Evolutionary conservation across 2,888 invertebrate species (phyloP).

Genomic region (Lycophotia porphyrea): DNA sequence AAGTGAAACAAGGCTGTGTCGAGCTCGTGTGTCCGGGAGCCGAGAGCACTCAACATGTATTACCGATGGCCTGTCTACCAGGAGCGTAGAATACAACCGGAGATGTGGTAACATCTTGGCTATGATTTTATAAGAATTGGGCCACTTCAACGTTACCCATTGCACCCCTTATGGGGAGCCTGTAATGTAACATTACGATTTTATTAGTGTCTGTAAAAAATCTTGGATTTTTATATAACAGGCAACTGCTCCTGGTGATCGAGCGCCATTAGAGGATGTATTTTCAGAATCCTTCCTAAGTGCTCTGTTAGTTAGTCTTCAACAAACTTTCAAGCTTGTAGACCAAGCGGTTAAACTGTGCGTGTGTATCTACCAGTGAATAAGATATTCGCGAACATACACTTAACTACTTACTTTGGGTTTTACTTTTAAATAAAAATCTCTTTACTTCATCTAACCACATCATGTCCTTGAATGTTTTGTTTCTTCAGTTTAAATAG

Average conservation of each 20-base stretch:
- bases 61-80: slow-evolving; percentile 14
- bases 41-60: slow-evolving; percentile 45
- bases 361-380: background rate
- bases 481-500: background rate
- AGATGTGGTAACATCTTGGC: background rate
- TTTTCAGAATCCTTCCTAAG: background rate
- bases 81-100: background rate
- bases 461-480: background rate
- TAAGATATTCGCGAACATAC: background rate
- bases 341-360: background rate
- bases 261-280: background rate
- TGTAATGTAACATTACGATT: background rate
- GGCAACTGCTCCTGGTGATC: background rate
- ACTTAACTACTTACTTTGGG: background rate
- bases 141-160: background rate
- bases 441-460: background rate
- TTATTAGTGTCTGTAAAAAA: background rate
- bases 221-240: background rate
- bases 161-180: background rate
- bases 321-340: background rate
- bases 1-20: slow-evolving; percentile 1
- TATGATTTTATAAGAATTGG: too few species aligned
- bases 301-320: background rate
- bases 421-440: background rate
- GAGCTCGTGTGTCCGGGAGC: slow-evolving; percentile 10